These are phyloP conservation scores for Megaceryle torquata DNA, from an alignment of 2,113 vertebrate species.

Conservation along the genomic window DNA sequence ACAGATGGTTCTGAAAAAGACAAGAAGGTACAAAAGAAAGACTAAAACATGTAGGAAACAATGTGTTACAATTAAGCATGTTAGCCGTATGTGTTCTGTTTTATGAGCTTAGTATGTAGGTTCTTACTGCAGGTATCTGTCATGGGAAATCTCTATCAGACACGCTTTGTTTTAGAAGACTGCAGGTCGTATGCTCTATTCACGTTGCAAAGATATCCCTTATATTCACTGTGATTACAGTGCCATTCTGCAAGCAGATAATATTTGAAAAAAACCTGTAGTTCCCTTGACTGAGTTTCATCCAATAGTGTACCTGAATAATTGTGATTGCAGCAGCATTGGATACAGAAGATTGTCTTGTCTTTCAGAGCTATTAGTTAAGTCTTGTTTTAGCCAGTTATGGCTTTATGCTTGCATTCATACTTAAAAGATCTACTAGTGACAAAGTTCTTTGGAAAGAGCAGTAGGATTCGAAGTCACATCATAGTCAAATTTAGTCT, in stretches of 20 bases:
- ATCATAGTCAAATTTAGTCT: neutral
- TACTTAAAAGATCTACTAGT: neutral
- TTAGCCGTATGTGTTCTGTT: neutral
- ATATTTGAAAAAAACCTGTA: neutral
- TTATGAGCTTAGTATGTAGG: neutral
- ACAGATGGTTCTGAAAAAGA: slow-evolving; percentile 98
- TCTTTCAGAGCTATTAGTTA: neutral
- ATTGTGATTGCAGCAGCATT: neutral
- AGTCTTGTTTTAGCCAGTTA: neutral
- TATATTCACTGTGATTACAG: neutral
- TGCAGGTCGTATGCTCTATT: neutral
- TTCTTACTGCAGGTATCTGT: neutral
- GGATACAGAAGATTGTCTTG: neutral
- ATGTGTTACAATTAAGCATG: neutral
- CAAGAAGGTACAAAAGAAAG: slow-evolving; percentile 85
- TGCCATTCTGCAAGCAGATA: neutral
- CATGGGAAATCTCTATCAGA: neutral
- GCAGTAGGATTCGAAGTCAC: neutral
- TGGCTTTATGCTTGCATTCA: neutral
- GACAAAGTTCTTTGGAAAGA: neutral
- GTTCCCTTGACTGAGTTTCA: neutral
- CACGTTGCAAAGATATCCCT: neutral
- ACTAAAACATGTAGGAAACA: neutral
- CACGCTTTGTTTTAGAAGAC: neutral
- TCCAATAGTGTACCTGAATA: neutral